Percentiles rank a stretch among this genome's conserved stretches.
Evolutionary conservation across 2,113 vertebrate species (phyloP).

Genomic region (Charadrius vociferus): DNA sequence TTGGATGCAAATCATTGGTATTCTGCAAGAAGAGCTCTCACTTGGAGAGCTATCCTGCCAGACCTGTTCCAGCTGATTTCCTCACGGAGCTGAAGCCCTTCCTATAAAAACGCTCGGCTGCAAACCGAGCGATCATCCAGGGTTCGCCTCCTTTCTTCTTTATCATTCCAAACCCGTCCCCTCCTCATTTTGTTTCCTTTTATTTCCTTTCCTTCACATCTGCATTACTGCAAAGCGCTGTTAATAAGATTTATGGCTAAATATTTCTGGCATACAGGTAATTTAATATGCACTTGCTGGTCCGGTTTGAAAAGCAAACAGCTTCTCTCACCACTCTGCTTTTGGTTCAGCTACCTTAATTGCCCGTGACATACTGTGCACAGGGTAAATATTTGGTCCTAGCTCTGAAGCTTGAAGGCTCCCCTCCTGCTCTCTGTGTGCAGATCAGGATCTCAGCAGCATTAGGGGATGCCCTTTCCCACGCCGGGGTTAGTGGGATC

Average conservation of each 20-base stretch:
- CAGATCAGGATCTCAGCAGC: fast-evolving
- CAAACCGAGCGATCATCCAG: not conserved
- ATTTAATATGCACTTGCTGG: not conserved
- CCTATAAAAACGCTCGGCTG: not conserved
- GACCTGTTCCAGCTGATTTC: conserved; percentile 47
- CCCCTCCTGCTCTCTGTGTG: not conserved
- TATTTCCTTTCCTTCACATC: not conserved
- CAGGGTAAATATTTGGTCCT: conserved; percentile 16
- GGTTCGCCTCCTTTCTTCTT: not conserved
- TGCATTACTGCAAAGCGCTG: not conserved
- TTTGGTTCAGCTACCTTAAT: not conserved
- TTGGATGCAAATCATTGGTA: not conserved
- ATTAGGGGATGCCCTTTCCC: not conserved
- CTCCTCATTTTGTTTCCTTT: not conserved
- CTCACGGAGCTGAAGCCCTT: not conserved
- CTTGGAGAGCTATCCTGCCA: conserved; percentile 17
- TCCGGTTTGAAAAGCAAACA: conserved; percentile 8
- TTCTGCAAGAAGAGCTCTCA: conserved; percentile 19
- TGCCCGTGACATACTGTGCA: not conserved
- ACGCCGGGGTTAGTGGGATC: fast-evolving
- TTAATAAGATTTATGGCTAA: not conserved
- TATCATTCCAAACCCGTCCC: not conserved
- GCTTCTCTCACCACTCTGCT: not conserved
- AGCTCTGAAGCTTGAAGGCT: not conserved
- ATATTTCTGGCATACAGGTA: not conserved